phyloP scores from a whole-genome alignment of 1,140 invertebrate genomes.

The Diuraphis noxia region DNA sequence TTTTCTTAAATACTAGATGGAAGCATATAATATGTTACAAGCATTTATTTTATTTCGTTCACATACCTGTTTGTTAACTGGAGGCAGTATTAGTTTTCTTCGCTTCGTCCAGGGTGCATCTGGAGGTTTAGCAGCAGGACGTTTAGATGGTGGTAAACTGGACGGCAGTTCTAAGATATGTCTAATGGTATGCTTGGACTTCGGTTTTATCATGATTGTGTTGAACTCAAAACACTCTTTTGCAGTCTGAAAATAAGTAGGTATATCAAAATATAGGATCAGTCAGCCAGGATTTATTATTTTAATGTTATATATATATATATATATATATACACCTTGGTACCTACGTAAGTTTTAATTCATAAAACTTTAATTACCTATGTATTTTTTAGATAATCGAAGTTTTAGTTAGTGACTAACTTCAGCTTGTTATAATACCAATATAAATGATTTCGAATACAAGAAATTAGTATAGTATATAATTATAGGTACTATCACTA shows the following conservation, averaged over 20 bases:
- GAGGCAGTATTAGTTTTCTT: slow-evolving; percentile 33
- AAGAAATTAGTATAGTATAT: too few species aligned
- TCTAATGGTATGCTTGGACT: slow-evolving; percentile 42
- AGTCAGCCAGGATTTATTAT: too few species aligned
- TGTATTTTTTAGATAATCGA: too few species aligned
- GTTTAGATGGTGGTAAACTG: slow-evolving; percentile 28
- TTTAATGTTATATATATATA: too few species aligned
- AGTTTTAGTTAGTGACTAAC: too few species aligned
- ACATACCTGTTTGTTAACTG: slow-evolving; percentile 41
- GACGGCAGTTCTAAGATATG: slow-evolving; percentile 40
- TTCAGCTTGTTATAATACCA: too few species aligned
- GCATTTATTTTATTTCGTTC: too few species aligned
- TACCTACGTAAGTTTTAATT: too few species aligned
- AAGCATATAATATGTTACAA: not conserved
- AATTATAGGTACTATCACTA: too few species aligned
- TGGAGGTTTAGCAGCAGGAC: slow-evolving; percentile 40
- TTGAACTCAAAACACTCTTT: slow-evolving; percentile 16
- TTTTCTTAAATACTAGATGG: not conserved
- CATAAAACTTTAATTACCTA: too few species aligned
- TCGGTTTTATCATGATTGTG: slow-evolving; percentile 35
- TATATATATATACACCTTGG: too few species aligned
- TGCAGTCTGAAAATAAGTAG: not conserved
- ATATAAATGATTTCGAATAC: too few species aligned
- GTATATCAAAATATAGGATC: not conserved
- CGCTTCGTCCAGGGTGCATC: not conserved